These are phyloP conservation scores for Dasypogon diadema DNA, from an alignment of 2,888 invertebrate genomes.

Conservation along the genomic window DNA sequence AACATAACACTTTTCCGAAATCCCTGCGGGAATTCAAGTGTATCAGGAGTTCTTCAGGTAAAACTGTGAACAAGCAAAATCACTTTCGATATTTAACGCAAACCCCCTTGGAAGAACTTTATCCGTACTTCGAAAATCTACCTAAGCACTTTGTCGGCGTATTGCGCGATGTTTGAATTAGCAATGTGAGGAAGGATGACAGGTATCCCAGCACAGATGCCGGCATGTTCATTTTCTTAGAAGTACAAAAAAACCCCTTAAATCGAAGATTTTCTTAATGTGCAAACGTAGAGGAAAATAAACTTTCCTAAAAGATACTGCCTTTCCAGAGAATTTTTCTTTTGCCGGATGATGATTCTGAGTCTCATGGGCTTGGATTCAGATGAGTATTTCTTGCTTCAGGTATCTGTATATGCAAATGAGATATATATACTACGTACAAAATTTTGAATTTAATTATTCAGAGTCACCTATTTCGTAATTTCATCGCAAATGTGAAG, in stretches of 20 bases:
- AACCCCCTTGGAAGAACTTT: constrained; percentile 11
- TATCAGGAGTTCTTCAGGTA: constrained; percentile 20
- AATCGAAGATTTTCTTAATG: constrained; percentile 35
- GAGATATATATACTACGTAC: no score
- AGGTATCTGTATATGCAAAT: no score
- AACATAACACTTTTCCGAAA: constrained; percentile 12
- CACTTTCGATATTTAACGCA: constrained; percentile 48
- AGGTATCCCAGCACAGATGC: constrained; percentile 12
- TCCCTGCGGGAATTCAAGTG: constrained; percentile 20
- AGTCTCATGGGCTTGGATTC: no score
- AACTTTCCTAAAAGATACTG: constrained; percentile 5
- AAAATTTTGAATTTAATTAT: no score
- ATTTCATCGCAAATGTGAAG: no score
- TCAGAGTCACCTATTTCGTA: no score
- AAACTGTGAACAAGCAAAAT: constrained; percentile 44
- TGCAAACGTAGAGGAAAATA: constrained; percentile 42
- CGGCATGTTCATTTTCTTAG: not conserved
- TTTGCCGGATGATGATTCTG: no score
- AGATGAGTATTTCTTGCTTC: no score
- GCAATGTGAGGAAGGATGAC: constrained; percentile 26
- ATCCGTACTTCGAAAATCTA: constrained; percentile 20
- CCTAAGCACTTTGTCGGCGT: constrained; percentile 18
- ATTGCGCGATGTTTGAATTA: constrained; percentile 17
- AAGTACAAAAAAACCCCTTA: constrained; percentile 6
- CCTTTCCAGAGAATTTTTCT: not conserved